Base-by-base conservation (phyloP, 2,113 vertebrate genomes). In the Entelurus aequoreus region DNA sequence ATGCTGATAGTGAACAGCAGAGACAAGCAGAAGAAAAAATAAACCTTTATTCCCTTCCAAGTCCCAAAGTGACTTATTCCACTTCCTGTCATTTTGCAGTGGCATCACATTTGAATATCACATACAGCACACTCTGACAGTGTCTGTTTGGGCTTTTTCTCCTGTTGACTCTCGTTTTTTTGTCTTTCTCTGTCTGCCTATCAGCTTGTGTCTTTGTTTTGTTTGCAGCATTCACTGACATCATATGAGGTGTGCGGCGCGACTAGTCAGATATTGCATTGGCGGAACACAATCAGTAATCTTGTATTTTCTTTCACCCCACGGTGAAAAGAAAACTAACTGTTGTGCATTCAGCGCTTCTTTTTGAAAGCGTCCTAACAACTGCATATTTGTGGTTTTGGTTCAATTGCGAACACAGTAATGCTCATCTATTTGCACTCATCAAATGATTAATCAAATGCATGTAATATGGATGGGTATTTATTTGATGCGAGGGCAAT, bases 131-230 rank as follows among this genome's bases (percentile, higher is more conserved):
- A 48, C 13, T 48, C 47, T 13, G 14, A 48, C 47, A 14, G 47
- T 48, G 47, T 74, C 63, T 79, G 63, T 74, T 82, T 36, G 56
- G 54, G 55, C 70, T 71, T 76, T 40, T 71, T 72, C 52, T 73
- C 42, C 46, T 62, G 54, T 57, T 75, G 48, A 48, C 57, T 69
- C 69, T 59, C 62, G 57, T 63, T 60, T 46, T 38, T 62, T 28
- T 75, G 60, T 37, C 37, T 72, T 35, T 60, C 61, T 47, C n/a
- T 70, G 16, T 73, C 14, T 37, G 4, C 28, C 28, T 28, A 28
- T 28, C 28, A 28, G 28, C 28, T 48, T 59, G 49, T 48, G 5
- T 57, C 40, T 71, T 71, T 64, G 48, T 54, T 67, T 68, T 54
- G 21, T 64, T 78, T 60, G 44, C 19, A 35, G 67, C 59, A 48